Evolutionary conservation across 2,113 vertebrate genomes (phyloP), one percentile per base, ranked within the genome.

Genomic region (Fulica atra): DNA sequence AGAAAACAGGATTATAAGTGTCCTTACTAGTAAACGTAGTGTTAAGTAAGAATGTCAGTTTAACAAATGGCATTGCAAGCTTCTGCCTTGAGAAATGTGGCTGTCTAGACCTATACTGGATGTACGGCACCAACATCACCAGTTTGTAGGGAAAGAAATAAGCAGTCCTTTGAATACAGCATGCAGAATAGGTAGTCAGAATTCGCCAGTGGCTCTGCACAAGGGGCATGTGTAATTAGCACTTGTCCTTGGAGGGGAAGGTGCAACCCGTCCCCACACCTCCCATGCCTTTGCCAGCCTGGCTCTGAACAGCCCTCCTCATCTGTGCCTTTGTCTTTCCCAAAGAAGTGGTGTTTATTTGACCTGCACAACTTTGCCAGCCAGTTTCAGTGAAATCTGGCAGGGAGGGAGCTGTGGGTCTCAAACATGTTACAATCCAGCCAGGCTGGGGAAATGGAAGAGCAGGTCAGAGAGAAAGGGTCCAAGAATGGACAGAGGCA

Each of bases 131-230:
- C 54, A 77, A 50, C 64, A 53, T 20, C 64, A 56, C 33, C 9
- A 2, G 3, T 28, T 9, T 28, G 35, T 18, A 31, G 48, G 74
- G 31, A 29, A 65, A 36, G 4, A 64, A 76, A 3, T 14, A 14
- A 21, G 35, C 1, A 15, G 60, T 19, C 38, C 13, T 64, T 64
- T 36, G 61, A 20, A 16, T 57, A 6, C 2, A 51, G 35, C 1
- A 1, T 38, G 7, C 26, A 29, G 72, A 91, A 83, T 4, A 38
- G 17, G 9, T 7, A 50, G 12, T 46, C 7, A 3, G 83, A 28
- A 40, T 31, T 54, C 33, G 51, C 11, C 12, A 6, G 5, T 2
- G 0, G 17, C 25, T 69, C 50, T 61, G 1, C 4, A 12, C 1
- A 3, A 92, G 20, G 26, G 20, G 33, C 2, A 5, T 24, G 31